phyloP scores from a whole-genome alignment of 2,113 vertebrate genomes.

The Gyps fulvus region DNA sequence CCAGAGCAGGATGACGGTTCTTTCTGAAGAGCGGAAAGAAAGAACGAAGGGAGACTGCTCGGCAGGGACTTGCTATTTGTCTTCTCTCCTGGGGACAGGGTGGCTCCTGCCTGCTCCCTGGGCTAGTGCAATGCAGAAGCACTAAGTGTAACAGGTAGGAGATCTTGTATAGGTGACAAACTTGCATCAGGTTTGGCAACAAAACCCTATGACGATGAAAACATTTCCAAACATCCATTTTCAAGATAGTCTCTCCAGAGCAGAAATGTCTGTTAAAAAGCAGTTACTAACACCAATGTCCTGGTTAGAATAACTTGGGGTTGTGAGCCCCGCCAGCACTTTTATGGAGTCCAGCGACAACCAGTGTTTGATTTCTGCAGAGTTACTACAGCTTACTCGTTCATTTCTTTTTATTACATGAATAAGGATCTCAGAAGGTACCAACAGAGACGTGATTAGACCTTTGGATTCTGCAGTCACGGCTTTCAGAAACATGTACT shows the following conservation, averaged over 20 bases:
- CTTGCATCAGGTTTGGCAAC: not conserved
- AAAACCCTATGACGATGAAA: not conserved
- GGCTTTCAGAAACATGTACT: not conserved
- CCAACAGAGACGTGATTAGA: not conserved
- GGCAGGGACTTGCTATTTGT: not conserved
- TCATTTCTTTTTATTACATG: not conserved
- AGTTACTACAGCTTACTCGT: not conserved
- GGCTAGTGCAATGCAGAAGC: too few species aligned
- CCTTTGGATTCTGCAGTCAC: not conserved
- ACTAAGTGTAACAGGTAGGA: not conserved
- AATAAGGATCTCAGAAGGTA: not conserved
- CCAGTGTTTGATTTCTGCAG: not conserved
- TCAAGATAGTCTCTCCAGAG: too few species aligned
- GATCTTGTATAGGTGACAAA: too few species aligned
- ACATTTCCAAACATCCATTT: not conserved
- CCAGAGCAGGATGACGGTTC: not conserved
- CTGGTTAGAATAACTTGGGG: not conserved
- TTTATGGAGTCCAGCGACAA: fast-evolving
- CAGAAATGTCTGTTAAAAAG: not conserved
- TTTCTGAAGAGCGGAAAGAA: not conserved
- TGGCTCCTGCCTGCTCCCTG: not conserved
- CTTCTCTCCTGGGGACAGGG: too few species aligned
- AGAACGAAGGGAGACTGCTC: not conserved
- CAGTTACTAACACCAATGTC: too few species aligned
- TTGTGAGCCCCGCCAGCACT: not conserved